Conservation (phyloP, 1,140 invertebrate genomes). For the Drosophila quadrilineata region DNA sequence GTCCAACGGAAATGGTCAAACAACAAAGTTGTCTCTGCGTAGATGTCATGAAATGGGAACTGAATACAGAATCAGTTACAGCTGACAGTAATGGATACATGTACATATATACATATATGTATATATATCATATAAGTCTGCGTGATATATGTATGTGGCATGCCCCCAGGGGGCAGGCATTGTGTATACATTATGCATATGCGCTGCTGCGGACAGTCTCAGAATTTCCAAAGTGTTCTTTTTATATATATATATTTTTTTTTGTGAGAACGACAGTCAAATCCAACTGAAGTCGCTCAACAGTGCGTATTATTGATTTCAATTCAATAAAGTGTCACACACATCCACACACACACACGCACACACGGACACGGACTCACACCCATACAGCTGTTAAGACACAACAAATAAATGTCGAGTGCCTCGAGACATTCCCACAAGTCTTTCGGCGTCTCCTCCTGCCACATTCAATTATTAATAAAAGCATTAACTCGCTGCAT, state of each 20-base stretch:
- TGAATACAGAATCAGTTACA: too few species aligned
- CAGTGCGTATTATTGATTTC: slow-evolving; percentile 34
- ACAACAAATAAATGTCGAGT: not conserved
- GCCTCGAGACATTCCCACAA: slow-evolving; percentile 19
- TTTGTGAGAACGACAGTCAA: too few species aligned
- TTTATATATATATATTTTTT: too few species aligned
- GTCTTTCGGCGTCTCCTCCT: not conserved
- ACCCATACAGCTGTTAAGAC: not conserved
- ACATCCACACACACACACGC: too few species aligned
- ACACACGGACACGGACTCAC: not conserved
- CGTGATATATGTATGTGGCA: not conserved
- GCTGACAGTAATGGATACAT: slow-evolving; percentile 10
- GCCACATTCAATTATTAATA: slow-evolving; percentile 35
- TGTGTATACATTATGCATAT: slow-evolving; percentile 1
- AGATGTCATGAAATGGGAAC: too few species aligned
- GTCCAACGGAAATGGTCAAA: slow-evolving; percentile 50
- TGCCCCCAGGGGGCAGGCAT: not conserved
- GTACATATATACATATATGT: not conserved
- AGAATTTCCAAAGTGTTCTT: too few species aligned
- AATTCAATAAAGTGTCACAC: too few species aligned
- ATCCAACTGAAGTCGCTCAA: slow-evolving; percentile 20
- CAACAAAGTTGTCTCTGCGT: too few species aligned
- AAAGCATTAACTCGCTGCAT: slow-evolving; percentile 25
- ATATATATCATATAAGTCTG: not conserved
- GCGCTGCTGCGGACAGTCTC: not conserved